A percentile compares a stretch with the other conserved stretches of the same genome.
phyloP scores from a whole-genome alignment of 2,888 invertebrate species.

The Liopterus haemorrhoidalis region DNA sequence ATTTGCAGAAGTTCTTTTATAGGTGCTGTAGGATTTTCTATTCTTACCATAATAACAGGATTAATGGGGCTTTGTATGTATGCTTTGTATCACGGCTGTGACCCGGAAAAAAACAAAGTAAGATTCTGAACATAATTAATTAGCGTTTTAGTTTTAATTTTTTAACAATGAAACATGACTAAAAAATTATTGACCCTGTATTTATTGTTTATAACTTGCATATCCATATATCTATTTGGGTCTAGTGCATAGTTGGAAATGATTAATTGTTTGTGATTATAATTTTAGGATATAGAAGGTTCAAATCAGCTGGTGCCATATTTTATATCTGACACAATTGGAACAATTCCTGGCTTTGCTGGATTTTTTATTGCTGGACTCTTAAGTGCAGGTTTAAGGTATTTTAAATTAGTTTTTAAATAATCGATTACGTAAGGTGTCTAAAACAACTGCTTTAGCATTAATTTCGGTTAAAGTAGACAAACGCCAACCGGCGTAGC shows the following conservation, averaged over 20 bases:
- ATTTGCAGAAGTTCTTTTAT: slow-evolving; percentile 16
- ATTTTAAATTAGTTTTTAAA: too few relatives aligned
- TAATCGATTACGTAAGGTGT: too few relatives aligned
- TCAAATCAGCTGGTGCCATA: slow-evolving; percentile 11
- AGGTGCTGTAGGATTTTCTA: slow-evolving; percentile 1
- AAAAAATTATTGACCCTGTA: slow-evolving; percentile 13
- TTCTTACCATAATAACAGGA: not conserved
- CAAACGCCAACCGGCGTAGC: too few relatives aligned
- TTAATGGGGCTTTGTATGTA: slow-evolving; percentile 15
- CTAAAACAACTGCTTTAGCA: too few relatives aligned
- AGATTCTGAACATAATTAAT: too few relatives aligned
- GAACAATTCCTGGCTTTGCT: slow-evolving; percentile 10
- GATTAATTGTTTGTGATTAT: too few relatives aligned
- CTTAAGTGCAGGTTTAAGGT: slow-evolving; percentile 19
- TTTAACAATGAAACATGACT: too few relatives aligned
- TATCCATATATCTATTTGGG: too few relatives aligned
- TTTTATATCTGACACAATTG: slow-evolving; percentile 13
- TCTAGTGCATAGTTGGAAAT: too few relatives aligned
- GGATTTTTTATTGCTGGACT: slow-evolving; percentile 19
- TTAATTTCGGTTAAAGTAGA: too few relatives aligned
- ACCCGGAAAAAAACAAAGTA: slow-evolving; percentile 16
- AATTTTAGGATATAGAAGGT: slow-evolving; percentile 1
- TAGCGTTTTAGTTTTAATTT: too few relatives aligned
- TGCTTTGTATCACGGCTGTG: slow-evolving; percentile 12
- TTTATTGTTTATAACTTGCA: too few relatives aligned